Evolutionary conservation across 2,113 vertebrate species (phyloP), one percentile per base, ranked within the genome.

Genomic region (Typhlomys cinereus): DNA sequence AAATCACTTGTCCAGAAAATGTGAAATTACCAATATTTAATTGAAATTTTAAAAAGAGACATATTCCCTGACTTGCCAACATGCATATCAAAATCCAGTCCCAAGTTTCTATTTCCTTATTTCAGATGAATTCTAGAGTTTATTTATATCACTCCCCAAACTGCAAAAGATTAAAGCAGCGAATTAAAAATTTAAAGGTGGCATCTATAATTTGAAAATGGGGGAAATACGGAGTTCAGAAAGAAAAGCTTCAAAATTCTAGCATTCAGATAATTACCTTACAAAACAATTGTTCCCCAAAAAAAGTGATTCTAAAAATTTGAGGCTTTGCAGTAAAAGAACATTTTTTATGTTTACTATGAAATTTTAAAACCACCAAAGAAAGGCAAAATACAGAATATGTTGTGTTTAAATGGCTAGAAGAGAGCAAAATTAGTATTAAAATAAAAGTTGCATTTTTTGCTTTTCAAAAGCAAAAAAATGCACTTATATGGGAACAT

Each of bases 1-100:
- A 83, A 83, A 71, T 71, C 18, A 66, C 4, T 85, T 86, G 70
- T 31, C 5, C 76, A n/a, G 10, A 4, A 29, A 64, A 61, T 69
- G 62, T 82, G 61, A 89, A 90, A 70, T 36, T 64, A 88, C 2
- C 10, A 80, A 73, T 88, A 78, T 78, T 76, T 76, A 86, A 61
- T 23, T 52, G 44, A 92, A 91, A 73, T 25, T 1, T 15, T 13
- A 50, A 59, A 82, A 54, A 67, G 21, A 21, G 83, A 50, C 5
- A 50, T 23, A 46, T 23, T 66, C 50, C 92, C 27, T 10, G 20
- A 73, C 18, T 89, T 96, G 39, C 31, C 54, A 86, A 82, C 90
- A 54, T 70, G 9, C 5, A 59, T 80, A 34, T 4, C 6, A n/a
- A 82, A 27, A 64, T 89, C 14, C n/a, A 71, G 3, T 41, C 27